Evolutionary conservation across 2,113 vertebrate species (phyloP).

Genomic region (Microtus montanus): DNA sequence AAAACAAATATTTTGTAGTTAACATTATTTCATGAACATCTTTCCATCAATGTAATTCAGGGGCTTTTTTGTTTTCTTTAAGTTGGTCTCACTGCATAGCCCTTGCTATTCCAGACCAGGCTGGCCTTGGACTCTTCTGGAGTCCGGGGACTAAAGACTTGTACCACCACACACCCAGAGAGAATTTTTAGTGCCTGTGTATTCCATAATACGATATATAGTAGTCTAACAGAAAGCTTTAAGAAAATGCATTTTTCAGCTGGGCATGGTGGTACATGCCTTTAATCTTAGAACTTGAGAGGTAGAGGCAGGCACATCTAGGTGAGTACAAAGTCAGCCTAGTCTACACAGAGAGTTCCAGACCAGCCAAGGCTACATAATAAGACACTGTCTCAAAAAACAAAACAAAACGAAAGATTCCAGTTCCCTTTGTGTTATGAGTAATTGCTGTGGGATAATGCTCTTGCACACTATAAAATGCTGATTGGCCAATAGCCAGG

Average conservation of each 20-base stretch:
- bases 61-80: neutral
- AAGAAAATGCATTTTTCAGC: slow-evolving; percentile 28
- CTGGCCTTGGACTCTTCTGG: neutral
- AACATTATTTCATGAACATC: slow-evolving; percentile 15
- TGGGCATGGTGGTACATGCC: too few species aligned
- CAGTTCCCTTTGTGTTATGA: neutral
- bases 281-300: neutral
- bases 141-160: neutral
- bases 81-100: neutral
- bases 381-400: neutral
- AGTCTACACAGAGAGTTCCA: neutral
- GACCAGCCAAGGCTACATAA: neutral
- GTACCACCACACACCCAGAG: neutral
- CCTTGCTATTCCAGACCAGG: neutral
- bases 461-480: too few species aligned
- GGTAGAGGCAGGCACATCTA: neutral
- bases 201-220: neutral
- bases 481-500: too few species aligned
- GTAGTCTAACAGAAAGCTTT: neutral
- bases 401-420: neutral
- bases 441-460: neutral
- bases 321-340: neutral
- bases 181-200: neutral
- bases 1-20: slow-evolving; percentile 23
- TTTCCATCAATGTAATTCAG: neutral